Percentiles rank a stretch among this genome's conserved stretches.
These are phyloP conservation scores for Rhingia campestris DNA, from an alignment of 2,888 invertebrate species.

Conservation along the genomic window DNA sequence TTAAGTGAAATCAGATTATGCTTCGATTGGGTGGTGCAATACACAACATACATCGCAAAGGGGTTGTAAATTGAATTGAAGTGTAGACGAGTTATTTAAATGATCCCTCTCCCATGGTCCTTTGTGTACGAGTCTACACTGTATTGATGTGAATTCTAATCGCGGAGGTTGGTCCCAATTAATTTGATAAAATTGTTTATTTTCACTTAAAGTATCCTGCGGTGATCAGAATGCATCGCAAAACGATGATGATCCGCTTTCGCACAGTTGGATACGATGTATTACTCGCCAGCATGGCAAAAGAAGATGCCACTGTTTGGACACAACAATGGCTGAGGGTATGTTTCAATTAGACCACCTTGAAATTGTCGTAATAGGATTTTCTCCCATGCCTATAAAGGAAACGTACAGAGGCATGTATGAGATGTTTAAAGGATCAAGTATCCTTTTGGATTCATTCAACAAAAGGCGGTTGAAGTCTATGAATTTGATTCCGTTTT, in stretches of 20 bases:
- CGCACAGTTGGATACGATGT: conserved; percentile 42
- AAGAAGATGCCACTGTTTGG: conserved; percentile 64
- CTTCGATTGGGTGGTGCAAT: conserved; percentile 53
- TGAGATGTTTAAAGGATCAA: conserved; percentile 66
- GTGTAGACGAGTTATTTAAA: conserved; percentile 50
- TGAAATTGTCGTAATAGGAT: conserved; percentile 69
- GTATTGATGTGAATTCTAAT: conserved; percentile 20
- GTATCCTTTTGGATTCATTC: conserved; percentile 58
- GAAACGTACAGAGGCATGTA: conserved; percentile 40
- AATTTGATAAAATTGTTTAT: conserved; percentile 68
- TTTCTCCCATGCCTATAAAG: conserved; percentile 58
- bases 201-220: conserved; percentile 56
- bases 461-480: conserved; percentile 52
- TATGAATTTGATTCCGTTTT: conserved; percentile 45
- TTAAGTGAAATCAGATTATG: conserved; percentile 66
- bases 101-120: conserved; percentile 14
- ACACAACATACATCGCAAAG: conserved; percentile 19
- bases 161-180: conserved; percentile 60
- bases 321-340: conserved; percentile 38
- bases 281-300: not conserved
- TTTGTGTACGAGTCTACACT: not conserved
- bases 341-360: conserved; percentile 68
- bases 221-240: conserved; percentile 43
- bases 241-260: conserved; percentile 60
- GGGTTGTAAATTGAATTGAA: conserved; percentile 46